Conservation (phyloP, 2,888 invertebrate genomes). For the Diloba caeruleocephala region DNA sequence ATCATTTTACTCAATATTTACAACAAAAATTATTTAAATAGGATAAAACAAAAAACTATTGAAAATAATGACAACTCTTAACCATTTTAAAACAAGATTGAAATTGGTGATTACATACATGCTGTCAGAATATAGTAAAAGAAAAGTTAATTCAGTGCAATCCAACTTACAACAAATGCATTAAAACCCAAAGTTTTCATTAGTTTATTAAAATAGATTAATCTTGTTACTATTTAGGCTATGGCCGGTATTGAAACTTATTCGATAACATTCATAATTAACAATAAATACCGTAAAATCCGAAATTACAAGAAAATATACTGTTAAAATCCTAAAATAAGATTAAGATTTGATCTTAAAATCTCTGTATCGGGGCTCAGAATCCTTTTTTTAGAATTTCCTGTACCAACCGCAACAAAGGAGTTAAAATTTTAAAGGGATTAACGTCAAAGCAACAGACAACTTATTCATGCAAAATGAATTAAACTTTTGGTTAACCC, state of each 20-base stretch:
- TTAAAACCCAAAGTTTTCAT: slow-evolving; percentile 4
- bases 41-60: slow-evolving; percentile 8
- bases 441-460: slow-evolving; percentile 62
- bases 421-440: slow-evolving; percentile 70
- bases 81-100: not conserved
- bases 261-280: slow-evolving; percentile 8
- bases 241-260: not conserved
- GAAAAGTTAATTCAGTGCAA: slow-evolving; percentile 11
- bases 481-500: slow-evolving; percentile 47
- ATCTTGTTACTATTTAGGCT: not conserved
- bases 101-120: slow-evolving; percentile 13
- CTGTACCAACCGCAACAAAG: slow-evolving; percentile 61
- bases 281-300: slow-evolving; percentile 24
- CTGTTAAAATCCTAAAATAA: slow-evolving; percentile 60
- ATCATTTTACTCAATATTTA: not conserved
- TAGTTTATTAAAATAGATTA: not conserved
- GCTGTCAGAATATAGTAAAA: slow-evolving; percentile 10
- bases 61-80: not conserved
- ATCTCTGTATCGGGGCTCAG: slow-evolving; percentile 29
- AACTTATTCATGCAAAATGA: slow-evolving; percentile 60
- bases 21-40: not conserved
- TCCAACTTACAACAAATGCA: slow-evolving; percentile 12
- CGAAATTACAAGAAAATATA: slow-evolving; percentile 45
- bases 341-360: slow-evolving; percentile 61
- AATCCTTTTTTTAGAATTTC: slow-evolving; percentile 54